Evolutionary conservation across 2,113 vertebrate genomes (phyloP), one percentile per base, ranked within the genome.

Genomic region (Amblyornis subalaris): DNA sequence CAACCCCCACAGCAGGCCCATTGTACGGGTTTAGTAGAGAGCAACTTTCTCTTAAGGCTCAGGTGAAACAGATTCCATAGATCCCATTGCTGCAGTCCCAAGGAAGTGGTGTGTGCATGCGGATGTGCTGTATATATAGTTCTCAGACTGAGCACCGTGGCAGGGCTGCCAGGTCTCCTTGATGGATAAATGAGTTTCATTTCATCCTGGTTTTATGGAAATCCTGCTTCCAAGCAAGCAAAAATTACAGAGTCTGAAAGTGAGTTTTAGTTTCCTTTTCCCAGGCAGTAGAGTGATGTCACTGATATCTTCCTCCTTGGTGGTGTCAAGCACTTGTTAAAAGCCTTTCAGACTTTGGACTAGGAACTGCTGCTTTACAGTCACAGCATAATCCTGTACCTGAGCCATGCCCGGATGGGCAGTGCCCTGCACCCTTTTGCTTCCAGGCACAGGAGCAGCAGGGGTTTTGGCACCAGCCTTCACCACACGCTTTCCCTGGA

Each of bases 61-160:
- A 48, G 15, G 7, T 28, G 45, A n/a, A 69, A 12, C 1, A 2
- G 50, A 28, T 53, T 72, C 36, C 19, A 1, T 8, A 3, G 26
- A 9, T 61, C 26, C 36, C 5, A 0, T 42, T 2, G 1, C 71
- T 70, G 54, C 3, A 0, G 22, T 50, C 66, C 54, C 31, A 17
- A 7, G 62, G 35, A 22, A 67, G 10, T 2, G 18, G 3, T 13
- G 22, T 35, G 20, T 48, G 13, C 23, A 0, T 28, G 10, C 22
- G 44, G 47, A 9, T 11, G 25, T 65, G 74, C 35, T 78, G 9
- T 36, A 3, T 14, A 1, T 33, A 0, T 15, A 71, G 11, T 33
- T 71, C 10, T 50, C 51, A 31, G 17, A 9, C 42, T 31, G 45
- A 69, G 50, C n/a, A 40, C 45, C 31, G 2, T 10, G 7, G 2